Conservation (phyloP, 2,888 invertebrate genomes). For the Euzetes globulus region DNA sequence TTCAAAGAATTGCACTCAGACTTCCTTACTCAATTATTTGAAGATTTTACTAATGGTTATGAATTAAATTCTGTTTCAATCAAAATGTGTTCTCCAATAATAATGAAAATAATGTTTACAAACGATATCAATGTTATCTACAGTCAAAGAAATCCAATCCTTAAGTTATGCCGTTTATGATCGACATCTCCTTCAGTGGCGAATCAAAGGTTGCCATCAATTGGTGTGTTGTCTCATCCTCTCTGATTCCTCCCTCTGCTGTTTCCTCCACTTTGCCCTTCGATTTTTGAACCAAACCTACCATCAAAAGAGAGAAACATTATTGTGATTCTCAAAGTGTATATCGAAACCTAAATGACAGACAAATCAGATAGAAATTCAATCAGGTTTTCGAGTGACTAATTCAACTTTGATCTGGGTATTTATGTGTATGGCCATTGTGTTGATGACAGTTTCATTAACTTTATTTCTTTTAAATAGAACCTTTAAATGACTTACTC, state of each 20-base stretch:
- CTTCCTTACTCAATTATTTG: too few species aligned
- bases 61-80: too few species aligned
- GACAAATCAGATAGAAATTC: neutral
- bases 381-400: constrained; percentile 10
- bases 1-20: too few species aligned
- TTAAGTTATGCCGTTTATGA: too few species aligned
- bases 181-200: neutral
- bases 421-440: neutral
- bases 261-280: constrained; percentile 91
- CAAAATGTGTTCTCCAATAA: too few species aligned
- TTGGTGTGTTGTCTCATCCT: constrained; percentile 55
- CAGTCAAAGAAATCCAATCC: neutral
- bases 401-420: neutral
- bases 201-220: neutral
- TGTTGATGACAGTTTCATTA: constrained; percentile 17
- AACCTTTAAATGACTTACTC: neutral
- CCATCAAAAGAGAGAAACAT: neutral
- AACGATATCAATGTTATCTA: too few species aligned
- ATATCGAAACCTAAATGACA: neutral
- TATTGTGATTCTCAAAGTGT: neutral
- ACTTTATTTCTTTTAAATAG: neutral
- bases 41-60: too few species aligned
- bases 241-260: constrained; percentile 63
- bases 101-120: too few species aligned
- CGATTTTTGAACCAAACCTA: constrained; percentile 97